These are phyloP conservation scores for Pseudocheirus occidentalis DNA, from an alignment of 2,797 vertebrate species.

Conservation along the genomic window DNA sequence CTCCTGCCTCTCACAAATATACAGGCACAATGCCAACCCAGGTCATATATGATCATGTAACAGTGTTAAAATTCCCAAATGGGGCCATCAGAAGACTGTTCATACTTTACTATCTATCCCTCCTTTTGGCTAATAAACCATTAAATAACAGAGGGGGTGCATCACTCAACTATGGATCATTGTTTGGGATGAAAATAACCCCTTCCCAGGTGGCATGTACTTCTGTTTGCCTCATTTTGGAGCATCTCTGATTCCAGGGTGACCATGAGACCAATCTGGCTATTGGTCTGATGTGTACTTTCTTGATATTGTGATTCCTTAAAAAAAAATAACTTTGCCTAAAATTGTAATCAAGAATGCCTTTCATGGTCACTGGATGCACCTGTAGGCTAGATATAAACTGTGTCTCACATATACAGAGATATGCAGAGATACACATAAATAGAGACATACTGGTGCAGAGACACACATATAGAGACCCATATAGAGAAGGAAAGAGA, in stretches of 20 bases:
- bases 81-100: neutral
- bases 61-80: neutral
- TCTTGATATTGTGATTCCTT: neutral
- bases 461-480: neutral
- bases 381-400: neutral
- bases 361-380: neutral
- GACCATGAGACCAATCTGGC: neutral
- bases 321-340: neutral
- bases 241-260: neutral
- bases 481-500: neutral
- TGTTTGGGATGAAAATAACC: neutral
- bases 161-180: neutral
- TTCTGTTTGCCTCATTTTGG: neutral
- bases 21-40: neutral
- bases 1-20: neutral
- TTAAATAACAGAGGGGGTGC: neutral
- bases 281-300: neutral
- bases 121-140: neutral
- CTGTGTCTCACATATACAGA: neutral
- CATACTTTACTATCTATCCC: neutral
- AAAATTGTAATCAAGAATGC: neutral
- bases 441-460: neutral
- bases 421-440: neutral
- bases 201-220: neutral
- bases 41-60: neutral